A percentile compares a stretch with the other conserved stretches of the same genome.
Conservation (phyloP, 2,797 vertebrate species). For the Rousettus madagascariensis region DNA sequence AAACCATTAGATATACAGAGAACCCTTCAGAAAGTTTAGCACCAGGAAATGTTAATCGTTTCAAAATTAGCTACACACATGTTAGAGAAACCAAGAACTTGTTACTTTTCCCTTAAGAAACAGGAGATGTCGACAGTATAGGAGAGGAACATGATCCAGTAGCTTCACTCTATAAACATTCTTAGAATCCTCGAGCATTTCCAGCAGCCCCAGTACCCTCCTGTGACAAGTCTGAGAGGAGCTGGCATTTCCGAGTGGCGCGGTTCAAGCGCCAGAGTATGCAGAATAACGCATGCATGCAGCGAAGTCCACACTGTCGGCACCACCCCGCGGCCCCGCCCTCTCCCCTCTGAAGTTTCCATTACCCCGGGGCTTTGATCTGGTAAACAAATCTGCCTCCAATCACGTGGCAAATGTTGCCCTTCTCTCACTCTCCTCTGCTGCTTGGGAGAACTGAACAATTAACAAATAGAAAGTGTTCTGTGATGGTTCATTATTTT, state of each 20-base stretch:
- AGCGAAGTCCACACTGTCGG: not conserved
- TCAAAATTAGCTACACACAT: not conserved
- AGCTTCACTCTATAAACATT: conserved; percentile 24
- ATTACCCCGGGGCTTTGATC: not conserved
- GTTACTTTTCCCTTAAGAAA: not conserved
- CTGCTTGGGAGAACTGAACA: not conserved
- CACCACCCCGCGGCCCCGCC: not conserved
- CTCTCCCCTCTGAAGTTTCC: conserved; percentile 7
- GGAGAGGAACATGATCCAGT: not conserved
- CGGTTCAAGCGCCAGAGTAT: fast-evolving
- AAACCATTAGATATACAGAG: not conserved
- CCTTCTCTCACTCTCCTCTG: not conserved
- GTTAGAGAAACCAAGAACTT: not conserved
- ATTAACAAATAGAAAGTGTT: conserved; percentile 44
- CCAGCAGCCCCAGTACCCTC: not conserved
- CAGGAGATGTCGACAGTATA: not conserved
- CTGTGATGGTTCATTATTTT: conserved; percentile 33
- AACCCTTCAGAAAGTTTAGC: not conserved
- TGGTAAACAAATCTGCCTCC: conserved; percentile 42
- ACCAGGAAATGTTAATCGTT: conserved; percentile 30
- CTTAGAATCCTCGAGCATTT: not conserved
- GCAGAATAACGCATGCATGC: not conserved
- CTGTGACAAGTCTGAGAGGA: not conserved
- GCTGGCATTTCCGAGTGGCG: not conserved
- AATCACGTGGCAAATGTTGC: conserved; percentile 10